phyloP scores from a whole-genome alignment of 2,888 invertebrate genomes.

The Andrena bucephala region DNA sequence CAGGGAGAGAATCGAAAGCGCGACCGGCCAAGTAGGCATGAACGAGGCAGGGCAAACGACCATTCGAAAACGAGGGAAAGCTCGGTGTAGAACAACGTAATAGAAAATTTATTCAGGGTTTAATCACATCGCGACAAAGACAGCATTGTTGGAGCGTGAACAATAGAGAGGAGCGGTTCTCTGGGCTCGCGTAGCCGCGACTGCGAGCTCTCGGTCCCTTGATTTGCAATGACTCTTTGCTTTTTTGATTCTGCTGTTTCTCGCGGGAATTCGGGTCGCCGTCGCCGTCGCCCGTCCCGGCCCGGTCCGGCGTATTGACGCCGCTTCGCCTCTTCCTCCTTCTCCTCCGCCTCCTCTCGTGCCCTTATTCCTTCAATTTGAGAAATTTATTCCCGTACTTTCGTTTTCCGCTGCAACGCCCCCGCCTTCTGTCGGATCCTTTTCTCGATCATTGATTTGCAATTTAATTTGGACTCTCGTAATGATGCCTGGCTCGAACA shows the following conservation, averaged over 20 bases:
- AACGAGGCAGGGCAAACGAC: constrained; percentile 1
- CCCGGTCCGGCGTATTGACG: constrained; percentile 29
- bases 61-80: constrained; percentile 41
- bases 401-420: constrained; percentile 12
- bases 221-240: constrained; percentile 68
- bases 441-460: constrained; percentile 7
- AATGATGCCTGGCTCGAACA: not conserved
- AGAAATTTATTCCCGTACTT: constrained; percentile 14
- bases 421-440: constrained; percentile 1
- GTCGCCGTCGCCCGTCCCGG: not conserved
- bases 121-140: constrained; percentile 80
- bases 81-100: constrained; percentile 62
- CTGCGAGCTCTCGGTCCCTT: constrained; percentile 41
- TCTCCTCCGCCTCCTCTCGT: not conserved
- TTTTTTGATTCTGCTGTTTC: constrained; percentile 51
- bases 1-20: constrained; percentile 14
- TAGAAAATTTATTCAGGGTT: constrained; percentile 79
- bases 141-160: constrained; percentile 76
- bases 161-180: constrained; percentile 68
- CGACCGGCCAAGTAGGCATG: not conserved
- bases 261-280: constrained; percentile 48
- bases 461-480: not conserved
- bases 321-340: constrained; percentile 29
- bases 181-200: constrained; percentile 56
- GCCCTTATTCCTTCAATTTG: constrained; percentile 14